Evolutionary conservation across 1,140 invertebrate genomes (phyloP).

Genomic region (Drosophila jambulina): DNA sequence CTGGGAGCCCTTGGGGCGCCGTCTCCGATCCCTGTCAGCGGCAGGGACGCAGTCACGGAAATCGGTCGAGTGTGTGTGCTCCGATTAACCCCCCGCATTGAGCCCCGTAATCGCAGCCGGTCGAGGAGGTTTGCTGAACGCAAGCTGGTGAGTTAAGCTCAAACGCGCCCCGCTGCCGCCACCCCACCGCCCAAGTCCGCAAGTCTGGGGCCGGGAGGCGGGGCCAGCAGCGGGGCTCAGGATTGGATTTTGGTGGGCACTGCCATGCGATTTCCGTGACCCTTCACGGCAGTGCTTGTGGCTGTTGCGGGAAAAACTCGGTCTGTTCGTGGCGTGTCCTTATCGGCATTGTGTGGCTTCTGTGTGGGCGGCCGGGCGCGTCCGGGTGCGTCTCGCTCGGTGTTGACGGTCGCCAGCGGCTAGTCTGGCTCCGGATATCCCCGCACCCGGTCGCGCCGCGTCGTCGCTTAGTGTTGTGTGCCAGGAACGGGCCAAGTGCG

Average conservation of each 20-base stretch:
- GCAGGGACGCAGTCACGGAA: conserved; percentile 60
- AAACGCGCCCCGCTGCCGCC: conserved; percentile 5
- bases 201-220: not conserved
- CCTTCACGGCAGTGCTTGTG: conserved; percentile 55
- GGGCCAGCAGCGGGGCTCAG: conserved; percentile 12
- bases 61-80: conserved; percentile 54
- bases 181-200: conserved; percentile 1
- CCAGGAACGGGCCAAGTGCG: conserved; percentile 56
- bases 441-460: conserved; percentile 26
- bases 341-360: conserved; percentile 26
- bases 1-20: conserved; percentile 15
- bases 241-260: conserved; percentile 45
- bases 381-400: conserved; percentile 22
- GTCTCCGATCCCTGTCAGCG: conserved; percentile 31
- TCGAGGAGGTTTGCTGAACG: conserved; percentile 74
- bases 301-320: conserved; percentile 39
- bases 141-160: conserved; percentile 50
- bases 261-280: conserved; percentile 78
- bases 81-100: conserved; percentile 77
- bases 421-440: conserved; percentile 57
- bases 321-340: conserved; percentile 54
- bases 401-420: conserved; percentile 2
- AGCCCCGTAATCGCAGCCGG: conserved; percentile 82
- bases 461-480: conserved; percentile 45
- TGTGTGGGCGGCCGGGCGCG: conserved; percentile 23